Evolutionary conservation across 1,140 invertebrate genomes (phyloP).

Genomic region (Teleogryllus occipitalis): DNA sequence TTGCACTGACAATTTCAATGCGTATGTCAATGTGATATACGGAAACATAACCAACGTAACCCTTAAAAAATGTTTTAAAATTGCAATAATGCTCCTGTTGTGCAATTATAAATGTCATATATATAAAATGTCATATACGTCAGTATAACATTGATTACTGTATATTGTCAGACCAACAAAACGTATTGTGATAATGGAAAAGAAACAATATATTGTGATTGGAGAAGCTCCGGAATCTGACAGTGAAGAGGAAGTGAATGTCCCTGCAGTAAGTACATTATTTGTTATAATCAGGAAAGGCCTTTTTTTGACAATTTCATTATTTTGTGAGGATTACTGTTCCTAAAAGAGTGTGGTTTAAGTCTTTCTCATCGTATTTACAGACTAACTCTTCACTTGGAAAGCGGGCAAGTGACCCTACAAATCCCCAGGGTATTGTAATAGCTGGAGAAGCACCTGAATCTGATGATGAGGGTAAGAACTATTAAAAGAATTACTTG

Average conservation of each 20-base stretch:
- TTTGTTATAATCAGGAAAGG: neutral
- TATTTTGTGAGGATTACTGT: neutral
- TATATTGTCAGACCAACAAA: no score
- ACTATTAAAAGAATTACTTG: neutral
- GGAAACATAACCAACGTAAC: no score
- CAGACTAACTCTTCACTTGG: neutral
- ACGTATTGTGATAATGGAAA: neutral
- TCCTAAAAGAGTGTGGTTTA: neutral
- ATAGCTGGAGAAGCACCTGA: slow-evolving; percentile 21
- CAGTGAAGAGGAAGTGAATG: slow-evolving; percentile 22
- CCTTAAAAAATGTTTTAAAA: no score
- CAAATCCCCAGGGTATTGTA: slow-evolving; percentile 16
- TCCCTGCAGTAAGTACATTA: slow-evolving; percentile 5
- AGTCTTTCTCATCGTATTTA: neutral
- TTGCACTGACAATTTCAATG: no score
- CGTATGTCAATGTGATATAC: no score
- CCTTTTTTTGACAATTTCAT: neutral
- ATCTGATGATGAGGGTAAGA: slow-evolving; percentile 20
- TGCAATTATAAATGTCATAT: no score
- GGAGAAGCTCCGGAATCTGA: slow-evolving; percentile 25
- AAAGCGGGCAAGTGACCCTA: neutral
- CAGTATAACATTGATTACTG: no score
- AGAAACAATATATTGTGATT: slow-evolving; percentile 17
- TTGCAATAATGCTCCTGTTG: no score
- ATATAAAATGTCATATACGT: no score